Evolutionary conservation across 2,113 vertebrate species (phyloP), one percentile per base, ranked within the genome.

Genomic region (Elachura formosa): DNA sequence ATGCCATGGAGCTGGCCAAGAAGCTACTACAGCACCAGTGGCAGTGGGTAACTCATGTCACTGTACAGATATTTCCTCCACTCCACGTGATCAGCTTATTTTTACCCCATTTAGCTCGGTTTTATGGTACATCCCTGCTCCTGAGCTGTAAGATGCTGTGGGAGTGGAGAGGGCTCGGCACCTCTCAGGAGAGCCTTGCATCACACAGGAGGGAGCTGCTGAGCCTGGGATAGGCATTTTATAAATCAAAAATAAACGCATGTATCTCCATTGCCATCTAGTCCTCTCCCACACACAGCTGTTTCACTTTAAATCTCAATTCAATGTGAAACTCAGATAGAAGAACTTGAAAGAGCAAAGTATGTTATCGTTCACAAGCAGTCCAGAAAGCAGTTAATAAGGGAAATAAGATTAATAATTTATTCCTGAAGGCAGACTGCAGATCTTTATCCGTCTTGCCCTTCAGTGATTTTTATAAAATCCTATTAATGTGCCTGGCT

Each of bases 271-370:
- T 45, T 73, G 96, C 92, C 92, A 96, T 93, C 93, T 85, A 74
- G 66, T 90, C 91, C 78, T 95, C 95, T 94, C 92, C 97, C 91
- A 97, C 96, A 96, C 96, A 95, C 96, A 96, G 96, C 96, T 97
- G 96, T 89, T 97, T 97, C 77, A 72, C 94, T 97, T 94, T 86
- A 92, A 96, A 87, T 79, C 78, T 87, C 92, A 94, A 84, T 95
- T 94, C 85, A 83, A 91, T 63, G 73, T 15, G 84, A 93, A 91
- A 91, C 78, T 95, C 77, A n/a, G 90, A 93, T 81, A 84, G 86
- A 90, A 95, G 90, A 81, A 95, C 90, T 93, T 96, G 92, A 96
- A 96, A 96, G 87, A 94, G 87, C 87, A 93, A 91, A 95, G 81
- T 64, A 96, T 87, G 91, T 92, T 95, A 96, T 91, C 82, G 3